Evolutionary conservation across 2,797 vertebrate genomes (phyloP).

Genomic region (Sarcophilus harrisii): DNA sequence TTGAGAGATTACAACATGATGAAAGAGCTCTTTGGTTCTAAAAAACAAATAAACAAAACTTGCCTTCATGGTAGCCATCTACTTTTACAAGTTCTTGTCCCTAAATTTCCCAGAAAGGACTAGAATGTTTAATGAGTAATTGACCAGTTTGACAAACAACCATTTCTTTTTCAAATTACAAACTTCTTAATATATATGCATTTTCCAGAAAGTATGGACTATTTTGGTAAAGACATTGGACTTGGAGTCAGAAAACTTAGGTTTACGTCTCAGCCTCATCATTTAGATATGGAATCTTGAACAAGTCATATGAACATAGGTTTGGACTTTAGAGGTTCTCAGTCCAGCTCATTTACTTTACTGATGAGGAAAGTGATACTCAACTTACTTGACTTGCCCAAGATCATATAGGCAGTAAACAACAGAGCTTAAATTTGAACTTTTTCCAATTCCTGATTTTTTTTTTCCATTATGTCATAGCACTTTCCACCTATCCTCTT

Average conservation of each 20-base stretch:
- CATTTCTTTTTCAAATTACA: conserved; percentile 32
- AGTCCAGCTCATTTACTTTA: neutral
- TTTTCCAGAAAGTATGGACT: neutral
- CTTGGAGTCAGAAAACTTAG: neutral
- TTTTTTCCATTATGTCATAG: neutral
- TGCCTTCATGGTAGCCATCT: neutral
- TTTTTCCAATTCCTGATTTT: neutral
- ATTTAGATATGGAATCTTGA: neutral
- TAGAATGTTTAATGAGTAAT: conserved; percentile 30
- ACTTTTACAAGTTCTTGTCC: conserved; percentile 34
- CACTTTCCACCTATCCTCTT: neutral
- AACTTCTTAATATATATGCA: neutral
- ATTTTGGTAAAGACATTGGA: neutral
- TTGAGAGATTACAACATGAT: conserved; percentile 35
- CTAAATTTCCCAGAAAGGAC: conserved; percentile 12
- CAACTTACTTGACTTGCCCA: neutral
- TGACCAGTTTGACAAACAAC: conserved; percentile 2
- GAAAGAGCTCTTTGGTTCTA: conserved; percentile 35
- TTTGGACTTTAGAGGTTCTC: neutral
- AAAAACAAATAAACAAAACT: neutral
- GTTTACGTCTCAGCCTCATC: neutral
- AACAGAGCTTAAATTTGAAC: neutral
- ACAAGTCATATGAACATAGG: neutral
- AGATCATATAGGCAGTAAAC: neutral
- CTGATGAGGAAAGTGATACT: neutral